phyloP scores from a whole-genome alignment of 2,113 vertebrate genomes.

The Silurus meridionalis region DNA sequence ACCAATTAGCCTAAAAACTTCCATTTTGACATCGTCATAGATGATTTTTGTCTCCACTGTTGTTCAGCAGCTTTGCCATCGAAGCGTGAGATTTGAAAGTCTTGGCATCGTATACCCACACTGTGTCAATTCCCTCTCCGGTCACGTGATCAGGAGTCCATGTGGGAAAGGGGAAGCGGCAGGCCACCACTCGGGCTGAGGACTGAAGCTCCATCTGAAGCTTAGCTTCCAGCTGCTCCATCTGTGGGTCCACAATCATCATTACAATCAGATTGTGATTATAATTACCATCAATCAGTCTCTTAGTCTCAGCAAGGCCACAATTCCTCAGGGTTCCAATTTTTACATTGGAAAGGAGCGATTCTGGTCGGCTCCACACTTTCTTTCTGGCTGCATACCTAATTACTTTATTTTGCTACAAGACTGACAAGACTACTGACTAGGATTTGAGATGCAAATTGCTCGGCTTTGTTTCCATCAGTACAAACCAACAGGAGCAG shows the following conservation, averaged over 20 bases:
- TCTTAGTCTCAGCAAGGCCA: background rate
- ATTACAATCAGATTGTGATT: conserved; percentile 8
- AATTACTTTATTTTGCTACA: background rate
- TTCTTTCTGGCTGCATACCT: background rate
- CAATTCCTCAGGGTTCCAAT: background rate
- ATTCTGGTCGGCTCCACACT: background rate
- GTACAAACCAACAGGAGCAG: background rate
- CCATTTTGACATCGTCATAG: background rate
- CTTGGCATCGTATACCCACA: conserved; percentile 85
- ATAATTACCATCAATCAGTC: conserved; percentile 1
- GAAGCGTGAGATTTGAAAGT: conserved; percentile 58
- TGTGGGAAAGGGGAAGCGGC: conserved; percentile 91
- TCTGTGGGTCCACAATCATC: conserved; percentile 71
- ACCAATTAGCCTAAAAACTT: background rate
- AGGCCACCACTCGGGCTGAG: conserved; percentile 84
- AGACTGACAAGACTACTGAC: background rate
- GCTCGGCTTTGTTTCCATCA: background rate
- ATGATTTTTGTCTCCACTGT: conserved; percentile 7
- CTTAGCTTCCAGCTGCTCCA: conserved; percentile 86
- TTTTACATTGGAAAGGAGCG: background rate
- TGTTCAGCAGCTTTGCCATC: conserved; percentile 2
- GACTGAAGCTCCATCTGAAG: conserved; percentile 79
- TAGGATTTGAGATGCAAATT: background rate
- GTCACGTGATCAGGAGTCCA: conserved; percentile 80
- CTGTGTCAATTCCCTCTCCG: conserved; percentile 88